Evolutionary conservation across 2,113 vertebrate genomes (phyloP), one percentile per base, ranked within the genome.

Genomic region (Chlamydotis undulata): DNA sequence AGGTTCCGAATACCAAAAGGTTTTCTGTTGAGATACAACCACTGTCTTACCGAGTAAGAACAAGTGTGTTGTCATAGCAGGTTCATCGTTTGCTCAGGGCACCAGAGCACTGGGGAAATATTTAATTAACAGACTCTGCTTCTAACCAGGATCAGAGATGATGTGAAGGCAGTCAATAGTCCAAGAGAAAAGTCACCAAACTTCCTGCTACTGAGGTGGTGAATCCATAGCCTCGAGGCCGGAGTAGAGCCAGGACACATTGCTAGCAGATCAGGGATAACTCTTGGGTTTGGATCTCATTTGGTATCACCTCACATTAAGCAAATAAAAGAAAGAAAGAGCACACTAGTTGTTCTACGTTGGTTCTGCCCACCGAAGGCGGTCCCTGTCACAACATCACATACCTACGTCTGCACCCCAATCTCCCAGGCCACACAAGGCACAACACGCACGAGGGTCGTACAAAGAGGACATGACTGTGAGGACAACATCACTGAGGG

Each of bases 391-490:
- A 10, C 15, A 7, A 12, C 2, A 4, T 6, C 75, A n/a, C 45
- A 7, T 2, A 29, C 26, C 43, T 6, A 9, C 9, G 2, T 7
- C 49, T 22, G 7, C 43, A 26, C 10, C 39, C 33, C 23, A 5
- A 1, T 1, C 11, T 25, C 12, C 1, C 64, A 19, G 57, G 43
- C 23, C 41, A 5, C 3, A 14, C 14, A 37, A 41, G 12, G 18
- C n/a, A 1, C 3, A 26, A 71, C 2, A 0, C 1, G 2, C 19
- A 22, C 0, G 2, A 50, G 15, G n/a, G 19, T 50, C 35, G 55
- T 35, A 18, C 29, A n/a, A 24, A 43, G 41, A 33, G 10, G 10
- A 43, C 35, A 41, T 2, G 2, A 31, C 64, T 14, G 9, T 4
- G 15, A 77, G 28, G 28, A 37, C 6, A 13, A 11, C 17, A 33